Evolutionary conservation across 2,113 vertebrate genomes (phyloP).

Genomic region (Paramisgurnus dabryanus): DNA sequence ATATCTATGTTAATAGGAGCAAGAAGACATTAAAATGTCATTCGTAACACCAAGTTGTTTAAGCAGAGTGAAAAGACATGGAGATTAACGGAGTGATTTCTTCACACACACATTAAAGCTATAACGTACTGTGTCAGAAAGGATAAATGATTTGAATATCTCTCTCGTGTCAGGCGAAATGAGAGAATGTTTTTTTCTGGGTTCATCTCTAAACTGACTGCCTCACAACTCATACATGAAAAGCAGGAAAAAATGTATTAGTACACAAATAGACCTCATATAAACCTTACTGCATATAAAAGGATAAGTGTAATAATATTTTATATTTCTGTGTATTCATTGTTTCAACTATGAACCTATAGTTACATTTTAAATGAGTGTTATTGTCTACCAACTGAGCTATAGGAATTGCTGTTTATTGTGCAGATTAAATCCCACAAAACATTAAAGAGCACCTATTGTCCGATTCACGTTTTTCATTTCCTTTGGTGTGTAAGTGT

Average conservation of each 20-base stretch:
- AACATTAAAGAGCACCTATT: no score
- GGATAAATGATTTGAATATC: slow-evolving; percentile 14
- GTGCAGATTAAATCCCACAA: no score
- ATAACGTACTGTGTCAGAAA: background rate
- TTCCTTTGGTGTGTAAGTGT: no score
- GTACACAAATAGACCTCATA: background rate
- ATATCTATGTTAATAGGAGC: slow-evolving; percentile 62
- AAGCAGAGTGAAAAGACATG: slow-evolving; percentile 58
- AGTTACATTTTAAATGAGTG: no score
- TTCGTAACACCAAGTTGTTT: slow-evolving; percentile 60
- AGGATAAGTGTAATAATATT: background rate
- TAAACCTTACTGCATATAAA: background rate
- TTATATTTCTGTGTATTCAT: no score
- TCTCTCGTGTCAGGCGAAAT: background rate
- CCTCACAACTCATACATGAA: background rate
- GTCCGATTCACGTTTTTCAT: no score
- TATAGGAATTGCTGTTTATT: no score
- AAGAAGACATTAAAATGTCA: slow-evolving; percentile 72
- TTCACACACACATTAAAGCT: slow-evolving; percentile 21
- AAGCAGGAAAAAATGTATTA: background rate
- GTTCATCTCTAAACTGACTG: slow-evolving; percentile 1
- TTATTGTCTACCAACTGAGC: no score
- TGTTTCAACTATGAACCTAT: no score
- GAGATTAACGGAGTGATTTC: slow-evolving; percentile 57
- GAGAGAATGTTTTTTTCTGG: background rate